phyloP scores from a whole-genome alignment of 2,888 invertebrate species.

The Cheilosia impressa region DNA sequence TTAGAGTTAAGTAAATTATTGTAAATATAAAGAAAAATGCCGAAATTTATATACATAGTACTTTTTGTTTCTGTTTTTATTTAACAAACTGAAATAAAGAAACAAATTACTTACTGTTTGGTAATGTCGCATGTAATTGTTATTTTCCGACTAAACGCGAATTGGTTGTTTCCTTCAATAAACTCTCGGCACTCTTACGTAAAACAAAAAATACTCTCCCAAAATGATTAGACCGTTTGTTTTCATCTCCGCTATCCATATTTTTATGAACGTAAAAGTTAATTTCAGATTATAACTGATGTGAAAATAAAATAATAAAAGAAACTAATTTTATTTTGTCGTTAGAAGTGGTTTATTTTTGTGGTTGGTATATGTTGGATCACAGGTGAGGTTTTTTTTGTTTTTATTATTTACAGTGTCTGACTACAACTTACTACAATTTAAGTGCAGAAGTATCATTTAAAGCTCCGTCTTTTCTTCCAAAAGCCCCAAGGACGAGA shows the following conservation, averaged over 20 bases:
- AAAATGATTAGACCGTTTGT: conserved; percentile 8
- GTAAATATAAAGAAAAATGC: conserved; percentile 63
- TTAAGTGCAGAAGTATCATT: no score
- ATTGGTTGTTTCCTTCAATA: conserved; percentile 29
- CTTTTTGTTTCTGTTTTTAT: conserved; percentile 35
- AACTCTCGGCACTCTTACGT: conserved; percentile 27
- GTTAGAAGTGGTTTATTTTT: conserved; percentile 31
- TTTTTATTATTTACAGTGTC: no score
- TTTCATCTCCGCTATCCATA: conserved; percentile 55
- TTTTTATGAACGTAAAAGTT: conserved; percentile 46
- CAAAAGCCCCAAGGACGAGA: background rate
- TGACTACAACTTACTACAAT: no score
- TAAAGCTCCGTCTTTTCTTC: no score
- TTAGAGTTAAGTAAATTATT: conserved; percentile 62
- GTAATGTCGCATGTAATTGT: conserved; percentile 54
- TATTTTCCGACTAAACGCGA: conserved; percentile 24
- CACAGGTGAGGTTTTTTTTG: no score
- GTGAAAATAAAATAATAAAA: conserved; percentile 54
- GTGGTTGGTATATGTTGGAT: no score
- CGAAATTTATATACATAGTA: conserved; percentile 29
- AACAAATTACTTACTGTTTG: conserved; percentile 54
- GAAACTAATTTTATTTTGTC: conserved; percentile 70
- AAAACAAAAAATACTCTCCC: background rate
- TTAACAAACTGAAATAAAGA: conserved; percentile 39
- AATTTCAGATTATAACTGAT: conserved; percentile 50